Conservation (phyloP, 2,888 invertebrate species). For the Frankliniella fusca region DNA sequence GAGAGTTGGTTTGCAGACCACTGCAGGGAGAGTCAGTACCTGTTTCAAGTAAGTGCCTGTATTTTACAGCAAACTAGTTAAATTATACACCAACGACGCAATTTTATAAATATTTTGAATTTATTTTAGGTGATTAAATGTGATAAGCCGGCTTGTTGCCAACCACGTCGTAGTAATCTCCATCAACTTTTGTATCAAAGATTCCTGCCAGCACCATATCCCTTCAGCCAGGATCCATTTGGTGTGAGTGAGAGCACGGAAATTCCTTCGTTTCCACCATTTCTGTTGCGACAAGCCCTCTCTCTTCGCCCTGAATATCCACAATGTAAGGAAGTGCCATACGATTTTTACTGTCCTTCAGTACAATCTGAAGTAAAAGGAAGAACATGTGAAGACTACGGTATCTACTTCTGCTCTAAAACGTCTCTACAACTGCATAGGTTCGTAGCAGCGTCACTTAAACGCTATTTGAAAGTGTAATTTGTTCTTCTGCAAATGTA, state of each 20-base stretch:
- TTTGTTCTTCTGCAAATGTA: too few relatives aligned
- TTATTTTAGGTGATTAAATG: constrained; percentile 32
- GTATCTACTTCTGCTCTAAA: constrained; percentile 29
- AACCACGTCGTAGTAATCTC: constrained; percentile 28
- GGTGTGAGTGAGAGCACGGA: constrained; percentile 16
- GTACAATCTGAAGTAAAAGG: not conserved
- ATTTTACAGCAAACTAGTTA: not conserved
- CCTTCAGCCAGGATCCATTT: constrained; percentile 28
- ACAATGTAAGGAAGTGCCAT: constrained; percentile 22
- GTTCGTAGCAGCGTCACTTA: too few relatives aligned
- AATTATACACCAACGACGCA: not conserved
- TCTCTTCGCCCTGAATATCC: constrained; percentile 27
- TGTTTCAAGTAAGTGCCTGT: not conserved
- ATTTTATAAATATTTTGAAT: not conserved
- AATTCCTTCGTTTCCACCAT: constrained; percentile 14
- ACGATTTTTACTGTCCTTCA: constrained; percentile 33
- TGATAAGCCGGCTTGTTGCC: constrained; percentile 29
- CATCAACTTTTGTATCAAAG: constrained; percentile 27
- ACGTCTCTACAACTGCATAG: not conserved
- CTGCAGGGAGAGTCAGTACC: constrained; percentile 33
- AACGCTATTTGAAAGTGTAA: too few relatives aligned
- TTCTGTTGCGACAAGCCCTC: constrained; percentile 29
- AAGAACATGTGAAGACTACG: constrained; percentile 29
- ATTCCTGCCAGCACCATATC: constrained; percentile 32
- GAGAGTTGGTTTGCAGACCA: constrained; percentile 31